Percentiles rank a stretch among this genome's conserved stretches.
phyloP scores from a whole-genome alignment of 2,113 vertebrate genomes.

The Erinaceus europaeus region DNA sequence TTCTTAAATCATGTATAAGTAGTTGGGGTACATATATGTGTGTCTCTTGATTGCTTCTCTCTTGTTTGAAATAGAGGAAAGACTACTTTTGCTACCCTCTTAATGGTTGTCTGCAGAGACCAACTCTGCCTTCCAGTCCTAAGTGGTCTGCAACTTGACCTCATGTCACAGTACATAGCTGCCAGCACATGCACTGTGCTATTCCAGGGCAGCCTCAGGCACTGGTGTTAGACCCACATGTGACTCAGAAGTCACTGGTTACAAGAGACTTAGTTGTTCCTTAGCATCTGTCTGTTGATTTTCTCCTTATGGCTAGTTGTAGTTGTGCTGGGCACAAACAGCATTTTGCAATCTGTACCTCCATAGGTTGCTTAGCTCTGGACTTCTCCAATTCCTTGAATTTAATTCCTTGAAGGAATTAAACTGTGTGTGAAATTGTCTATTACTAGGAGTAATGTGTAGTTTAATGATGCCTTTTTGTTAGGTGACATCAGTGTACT shows the following conservation, averaged over 20 bases:
- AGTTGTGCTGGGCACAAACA: constrained; percentile 27
- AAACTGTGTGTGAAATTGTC: constrained; percentile 1
- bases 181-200: constrained; percentile 23
- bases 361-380: neutral
- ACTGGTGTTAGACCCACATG: constrained; percentile 37
- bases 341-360: neutral
- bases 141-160: neutral
- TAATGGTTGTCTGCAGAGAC: neutral
- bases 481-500: neutral
- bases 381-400: neutral
- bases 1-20: neutral
- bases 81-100: neutral
- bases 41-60: neutral
- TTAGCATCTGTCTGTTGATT: constrained; percentile 33
- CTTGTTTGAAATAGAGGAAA: neutral
- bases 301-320: neutral
- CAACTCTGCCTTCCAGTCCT: neutral
- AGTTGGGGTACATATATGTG: neutral
- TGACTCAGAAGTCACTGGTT: neutral
- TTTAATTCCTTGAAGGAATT: neutral
- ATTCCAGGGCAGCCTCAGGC: constrained; percentile 41
- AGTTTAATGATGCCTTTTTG: neutral
- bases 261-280: neutral
- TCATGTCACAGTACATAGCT: neutral
- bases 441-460: neutral